These are phyloP conservation scores for Galerucella nymphaeae DNA, from an alignment of 2,888 invertebrate genomes.

Conservation along the genomic window DNA sequence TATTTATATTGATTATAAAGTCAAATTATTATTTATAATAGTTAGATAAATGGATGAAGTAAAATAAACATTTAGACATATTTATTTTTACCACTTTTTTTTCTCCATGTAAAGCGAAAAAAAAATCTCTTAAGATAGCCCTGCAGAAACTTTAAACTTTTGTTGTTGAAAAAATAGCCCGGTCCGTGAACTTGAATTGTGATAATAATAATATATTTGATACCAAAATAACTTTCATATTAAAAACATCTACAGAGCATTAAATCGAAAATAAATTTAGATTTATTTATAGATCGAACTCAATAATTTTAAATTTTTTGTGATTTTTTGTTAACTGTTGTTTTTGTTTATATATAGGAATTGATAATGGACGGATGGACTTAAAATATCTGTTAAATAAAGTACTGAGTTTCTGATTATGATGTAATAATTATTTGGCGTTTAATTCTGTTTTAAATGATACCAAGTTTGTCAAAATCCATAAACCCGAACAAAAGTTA, in stretches of 20 bases:
- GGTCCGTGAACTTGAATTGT: background rate
- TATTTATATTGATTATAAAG: slow-evolving; percentile 3
- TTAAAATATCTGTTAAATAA: too few relatives aligned
- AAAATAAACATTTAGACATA: background rate
- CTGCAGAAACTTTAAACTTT: slow-evolving; percentile 12
- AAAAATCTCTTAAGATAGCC: slow-evolving; percentile 26
- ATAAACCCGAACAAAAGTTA: too few relatives aligned
- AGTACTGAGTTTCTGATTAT: too few relatives aligned
- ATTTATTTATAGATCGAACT: too few relatives aligned
- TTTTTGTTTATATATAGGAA: too few relatives aligned
- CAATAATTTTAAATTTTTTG: too few relatives aligned
- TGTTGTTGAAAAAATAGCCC: slow-evolving; percentile 9
- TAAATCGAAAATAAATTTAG: background rate
- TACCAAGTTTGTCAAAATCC: too few relatives aligned
- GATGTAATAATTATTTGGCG: too few relatives aligned
- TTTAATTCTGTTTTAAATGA: too few relatives aligned
- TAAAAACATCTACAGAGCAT: background rate
- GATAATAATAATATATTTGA: background rate
- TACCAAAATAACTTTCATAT: background rate
- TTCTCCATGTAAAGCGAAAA: slow-evolving; percentile 11
- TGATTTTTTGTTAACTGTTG: too few relatives aligned
- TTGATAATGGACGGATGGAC: too few relatives aligned
- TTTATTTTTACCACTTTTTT: background rate
- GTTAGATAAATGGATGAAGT: background rate
- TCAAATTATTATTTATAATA: background rate